Evolutionary conservation across 2,113 vertebrate species (phyloP).

Genomic region (Phaethon lepturus): DNA sequence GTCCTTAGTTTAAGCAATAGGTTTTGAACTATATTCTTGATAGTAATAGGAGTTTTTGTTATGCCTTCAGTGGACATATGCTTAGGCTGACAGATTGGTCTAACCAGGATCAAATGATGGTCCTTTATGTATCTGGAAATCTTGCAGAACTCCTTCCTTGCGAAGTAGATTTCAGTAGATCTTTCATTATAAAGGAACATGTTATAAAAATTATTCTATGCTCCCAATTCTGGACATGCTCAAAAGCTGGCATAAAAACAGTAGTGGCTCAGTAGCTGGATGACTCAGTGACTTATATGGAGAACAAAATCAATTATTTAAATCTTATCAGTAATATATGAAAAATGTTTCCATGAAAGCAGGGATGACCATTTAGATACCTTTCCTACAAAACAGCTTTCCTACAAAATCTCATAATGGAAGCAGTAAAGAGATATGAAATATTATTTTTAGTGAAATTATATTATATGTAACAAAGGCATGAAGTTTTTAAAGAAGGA

Average conservation of each 20-base stretch:
- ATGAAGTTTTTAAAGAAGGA: neutral
- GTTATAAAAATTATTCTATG: neutral
- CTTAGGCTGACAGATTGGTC: neutral
- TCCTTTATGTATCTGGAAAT: neutral
- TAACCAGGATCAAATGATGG: slow-evolving; percentile 13
- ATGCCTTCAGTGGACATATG: neutral
- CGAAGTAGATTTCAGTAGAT: slow-evolving; percentile 36
- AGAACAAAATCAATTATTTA: neutral
- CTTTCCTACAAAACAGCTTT: neutral
- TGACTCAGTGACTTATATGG: neutral
- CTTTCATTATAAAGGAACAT: neutral
- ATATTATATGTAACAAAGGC: neutral
- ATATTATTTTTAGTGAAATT: neutral
- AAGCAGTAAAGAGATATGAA: neutral
- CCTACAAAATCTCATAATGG: neutral
- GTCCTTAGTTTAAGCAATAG: neutral
- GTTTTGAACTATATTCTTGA: neutral
- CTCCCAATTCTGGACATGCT: neutral
- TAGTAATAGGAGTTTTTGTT: neutral
- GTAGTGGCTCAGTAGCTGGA: neutral
- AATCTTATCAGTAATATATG: neutral
- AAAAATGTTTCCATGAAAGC: neutral
- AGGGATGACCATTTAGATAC: neutral
- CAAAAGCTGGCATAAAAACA: neutral
- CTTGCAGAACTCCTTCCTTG: neutral